A percentile compares a stretch with the other conserved stretches of the same genome.
These are phyloP conservation scores for Nemoura dubitans DNA, from an alignment of 2,888 invertebrate species.

Conservation along the genomic window DNA sequence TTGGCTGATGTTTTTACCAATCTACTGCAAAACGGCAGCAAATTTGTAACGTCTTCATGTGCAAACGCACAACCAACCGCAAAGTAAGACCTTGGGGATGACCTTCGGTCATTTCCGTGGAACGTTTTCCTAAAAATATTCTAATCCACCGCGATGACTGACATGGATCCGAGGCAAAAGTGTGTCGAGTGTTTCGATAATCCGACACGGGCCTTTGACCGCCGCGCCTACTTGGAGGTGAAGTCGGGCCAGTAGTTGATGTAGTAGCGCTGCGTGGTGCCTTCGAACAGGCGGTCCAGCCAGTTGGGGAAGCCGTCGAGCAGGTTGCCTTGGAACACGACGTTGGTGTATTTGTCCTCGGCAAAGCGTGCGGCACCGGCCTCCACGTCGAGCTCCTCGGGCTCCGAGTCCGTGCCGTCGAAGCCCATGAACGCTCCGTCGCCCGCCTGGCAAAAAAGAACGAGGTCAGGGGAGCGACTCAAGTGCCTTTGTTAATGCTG, in stretches of 20 bases:
- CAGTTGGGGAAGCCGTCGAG: slow-evolving; percentile 94
- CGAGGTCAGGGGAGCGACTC: too few species aligned
- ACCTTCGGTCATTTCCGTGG: too few species aligned
- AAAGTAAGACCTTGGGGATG: too few species aligned
- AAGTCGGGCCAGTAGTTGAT: slow-evolving; percentile 99
- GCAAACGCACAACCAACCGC: too few species aligned
- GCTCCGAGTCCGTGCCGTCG: slow-evolving; percentile 69
- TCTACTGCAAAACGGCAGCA: too few species aligned
- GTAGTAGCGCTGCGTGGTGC: slow-evolving; percentile 93
- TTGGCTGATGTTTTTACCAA: too few species aligned
- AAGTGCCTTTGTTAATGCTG: too few species aligned
- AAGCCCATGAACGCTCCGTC: slow-evolving; percentile 86
- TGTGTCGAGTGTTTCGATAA: too few species aligned
- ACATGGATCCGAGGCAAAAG: background rate
- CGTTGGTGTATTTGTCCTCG: slow-evolving; percentile 60
- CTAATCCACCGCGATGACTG: background rate
- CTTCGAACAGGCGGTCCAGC: slow-evolving; percentile 97
- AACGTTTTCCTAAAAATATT: too few species aligned
- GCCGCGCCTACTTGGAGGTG: slow-evolving; percentile 83
- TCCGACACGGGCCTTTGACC: too few species aligned
- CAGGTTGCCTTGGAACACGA: slow-evolving; percentile 77
- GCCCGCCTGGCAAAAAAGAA: background rate
- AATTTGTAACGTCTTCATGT: too few species aligned
- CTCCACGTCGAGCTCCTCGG: slow-evolving; percentile 60
- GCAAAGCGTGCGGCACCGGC: slow-evolving; percentile 57